Conservation (phyloP, 2,888 invertebrate species). For the Andrena fulva region DNA sequence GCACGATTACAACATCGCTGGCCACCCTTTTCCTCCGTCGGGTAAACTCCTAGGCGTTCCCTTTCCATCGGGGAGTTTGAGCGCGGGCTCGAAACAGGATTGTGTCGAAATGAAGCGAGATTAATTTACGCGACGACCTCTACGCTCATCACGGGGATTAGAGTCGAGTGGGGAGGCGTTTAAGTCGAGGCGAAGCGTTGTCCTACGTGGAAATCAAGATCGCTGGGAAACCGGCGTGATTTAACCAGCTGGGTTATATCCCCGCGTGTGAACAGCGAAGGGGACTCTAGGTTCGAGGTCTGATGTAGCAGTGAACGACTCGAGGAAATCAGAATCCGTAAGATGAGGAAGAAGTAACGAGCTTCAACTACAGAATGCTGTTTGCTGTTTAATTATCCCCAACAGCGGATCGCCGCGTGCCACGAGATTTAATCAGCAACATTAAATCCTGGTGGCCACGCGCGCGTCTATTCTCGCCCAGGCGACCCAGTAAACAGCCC, state of each 20-base stretch:
- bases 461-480: constrained; percentile 21
- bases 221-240: not conserved
- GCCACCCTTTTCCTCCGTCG: not conserved
- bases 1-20: not conserved
- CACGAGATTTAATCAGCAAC: constrained; percentile 7
- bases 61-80: not conserved
- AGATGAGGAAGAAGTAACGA: too few relatives aligned
- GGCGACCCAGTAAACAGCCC: constrained; percentile 26
- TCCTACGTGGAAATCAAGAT: not conserved
- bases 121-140: constrained; percentile 32
- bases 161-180: constrained; percentile 4
- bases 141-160: constrained; percentile 39
- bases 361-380: too few relatives aligned
- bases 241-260: too few relatives aligned
- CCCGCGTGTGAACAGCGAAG: too few relatives aligned
- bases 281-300: too few relatives aligned
- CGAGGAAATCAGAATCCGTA: too few relatives aligned
- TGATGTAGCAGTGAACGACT: too few relatives aligned
- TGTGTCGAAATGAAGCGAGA: constrained; percentile 35
- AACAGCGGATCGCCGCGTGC: not conserved
- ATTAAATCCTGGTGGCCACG: not conserved
- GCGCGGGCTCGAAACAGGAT: constrained; percentile 4
- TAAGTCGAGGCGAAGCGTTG: constrained; percentile 7
- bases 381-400: not conserved
- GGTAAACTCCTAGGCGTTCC: constrained; percentile 5